Conservation (phyloP, 2,797 vertebrate species). For the Monodelphis domestica region DNA sequence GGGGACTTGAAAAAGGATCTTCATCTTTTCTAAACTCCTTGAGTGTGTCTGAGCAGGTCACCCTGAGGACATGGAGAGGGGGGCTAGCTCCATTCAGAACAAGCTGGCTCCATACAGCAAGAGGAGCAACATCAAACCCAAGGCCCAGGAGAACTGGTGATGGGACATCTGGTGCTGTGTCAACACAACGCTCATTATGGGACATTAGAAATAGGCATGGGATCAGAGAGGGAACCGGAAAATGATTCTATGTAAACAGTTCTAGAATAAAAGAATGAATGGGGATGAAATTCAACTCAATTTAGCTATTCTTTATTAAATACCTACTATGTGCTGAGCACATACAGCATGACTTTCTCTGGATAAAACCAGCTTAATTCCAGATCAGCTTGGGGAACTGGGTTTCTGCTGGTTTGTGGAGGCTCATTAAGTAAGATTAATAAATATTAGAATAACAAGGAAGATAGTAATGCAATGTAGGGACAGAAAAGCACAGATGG, state of each 20-base stretch:
- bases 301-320: background rate
- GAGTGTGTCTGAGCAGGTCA: background rate
- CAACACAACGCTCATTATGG: background rate
- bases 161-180: background rate
- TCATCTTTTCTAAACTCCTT: background rate
- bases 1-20: background rate
- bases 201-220: background rate
- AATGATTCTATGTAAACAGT: background rate
- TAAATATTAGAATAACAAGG: background rate
- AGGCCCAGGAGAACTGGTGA: background rate
- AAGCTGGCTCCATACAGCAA: background rate
- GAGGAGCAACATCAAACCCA: background rate
- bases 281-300: background rate
- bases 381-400: background rate
- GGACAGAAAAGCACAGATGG: background rate
- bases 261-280: background rate
- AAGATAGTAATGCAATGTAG: background rate
- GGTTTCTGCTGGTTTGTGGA: background rate
- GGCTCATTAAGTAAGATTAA: background rate
- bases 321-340: background rate
- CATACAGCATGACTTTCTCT: background rate
- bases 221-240: background rate
- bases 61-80: background rate
- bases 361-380: background rate
- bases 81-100: background rate